These are phyloP conservation scores for Phyllostomus discolor DNA, from an alignment of 2,113 vertebrate genomes.

Conservation along the genomic window DNA sequence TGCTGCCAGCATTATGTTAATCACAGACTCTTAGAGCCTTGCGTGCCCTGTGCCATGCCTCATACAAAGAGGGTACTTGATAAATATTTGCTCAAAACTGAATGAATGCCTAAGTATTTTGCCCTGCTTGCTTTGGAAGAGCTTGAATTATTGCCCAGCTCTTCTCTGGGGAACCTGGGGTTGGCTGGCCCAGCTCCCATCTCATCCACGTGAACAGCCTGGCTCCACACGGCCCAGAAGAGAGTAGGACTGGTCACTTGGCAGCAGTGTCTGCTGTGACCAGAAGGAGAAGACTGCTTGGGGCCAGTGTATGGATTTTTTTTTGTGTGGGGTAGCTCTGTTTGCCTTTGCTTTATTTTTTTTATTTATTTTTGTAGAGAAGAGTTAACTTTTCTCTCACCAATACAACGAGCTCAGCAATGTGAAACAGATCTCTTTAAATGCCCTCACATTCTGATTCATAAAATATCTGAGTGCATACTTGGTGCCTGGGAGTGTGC, in stretches of 20 bases:
- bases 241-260: not conserved
- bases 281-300: not conserved
- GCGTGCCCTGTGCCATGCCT: not conserved
- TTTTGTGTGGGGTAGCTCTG: not conserved
- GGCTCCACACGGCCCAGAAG: not conserved
- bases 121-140: not conserved
- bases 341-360: not conserved
- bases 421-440: not conserved
- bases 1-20: not conserved
- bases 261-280: not conserved
- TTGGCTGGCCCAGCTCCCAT: not conserved
- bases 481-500: not conserved
- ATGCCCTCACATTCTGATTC: not conserved
- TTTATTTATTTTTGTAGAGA: not conserved
- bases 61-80: not conserved
- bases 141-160: constrained; percentile 27
- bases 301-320: not conserved
- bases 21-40: not conserved
- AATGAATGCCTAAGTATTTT: constrained; percentile 2
- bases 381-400: not conserved
- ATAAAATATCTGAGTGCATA: not conserved
- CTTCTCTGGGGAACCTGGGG: not conserved
- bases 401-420: not conserved
- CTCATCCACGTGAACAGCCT: not conserved
- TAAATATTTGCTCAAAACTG: constrained; percentile 27